Evolutionary conservation across 2,888 invertebrate genomes (phyloP).

Genomic region (Erebia palarica): DNA sequence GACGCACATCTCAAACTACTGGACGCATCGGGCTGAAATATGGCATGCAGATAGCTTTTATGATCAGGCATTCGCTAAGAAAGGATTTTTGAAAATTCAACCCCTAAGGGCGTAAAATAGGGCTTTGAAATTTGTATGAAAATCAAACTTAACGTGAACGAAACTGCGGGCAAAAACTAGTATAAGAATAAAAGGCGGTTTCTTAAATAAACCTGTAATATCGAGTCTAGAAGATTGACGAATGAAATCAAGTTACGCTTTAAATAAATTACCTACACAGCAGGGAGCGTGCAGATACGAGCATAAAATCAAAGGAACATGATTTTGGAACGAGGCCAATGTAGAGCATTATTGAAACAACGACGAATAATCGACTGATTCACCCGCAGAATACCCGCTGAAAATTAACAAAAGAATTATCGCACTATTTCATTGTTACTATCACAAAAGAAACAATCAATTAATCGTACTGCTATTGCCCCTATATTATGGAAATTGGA

Average conservation of each 20-base stretch:
- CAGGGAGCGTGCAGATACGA: conserved; percentile 2
- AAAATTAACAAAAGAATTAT: background rate
- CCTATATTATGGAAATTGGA: no score
- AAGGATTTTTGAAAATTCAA: no score
- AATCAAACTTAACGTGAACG: no score
- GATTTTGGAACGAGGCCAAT: conserved; percentile 21
- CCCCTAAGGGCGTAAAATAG: no score
- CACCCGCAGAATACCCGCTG: background rate
- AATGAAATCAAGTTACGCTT: background rate
- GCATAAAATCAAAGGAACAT: conserved; percentile 2
- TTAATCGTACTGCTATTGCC: background rate
- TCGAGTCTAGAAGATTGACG: background rate
- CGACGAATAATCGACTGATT: conserved; percentile 7
- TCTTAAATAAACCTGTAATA: background rate
- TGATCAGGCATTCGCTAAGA: no score
- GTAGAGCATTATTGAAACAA: conserved; percentile 5
- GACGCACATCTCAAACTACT: no score
- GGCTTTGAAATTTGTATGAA: no score
- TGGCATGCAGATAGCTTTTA: no score
- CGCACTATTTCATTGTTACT: background rate
- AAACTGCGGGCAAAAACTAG: no score
- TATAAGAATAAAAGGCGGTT: no score
- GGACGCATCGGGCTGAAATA: no score
- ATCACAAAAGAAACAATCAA: background rate
- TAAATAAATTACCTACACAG: background rate